Base-by-base conservation (phyloP, 1,140 invertebrate species). In the Dryas iulia region DNA sequence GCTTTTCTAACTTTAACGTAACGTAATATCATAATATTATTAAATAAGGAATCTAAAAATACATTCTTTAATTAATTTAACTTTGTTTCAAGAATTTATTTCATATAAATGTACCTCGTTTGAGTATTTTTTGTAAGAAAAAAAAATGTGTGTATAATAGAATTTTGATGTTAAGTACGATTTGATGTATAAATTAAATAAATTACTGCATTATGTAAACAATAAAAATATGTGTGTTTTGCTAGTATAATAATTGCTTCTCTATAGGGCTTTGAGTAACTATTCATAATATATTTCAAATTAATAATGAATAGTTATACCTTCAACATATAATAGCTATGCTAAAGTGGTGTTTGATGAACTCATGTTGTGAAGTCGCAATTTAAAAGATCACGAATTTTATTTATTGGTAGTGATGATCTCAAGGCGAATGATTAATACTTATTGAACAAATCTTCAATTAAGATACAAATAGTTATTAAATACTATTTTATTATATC, bases 331-430 rank as follows among this genome's bases (percentile, higher is more conserved):
- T 12, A n/a, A 4, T 31, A 26, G 57, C 57, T 21, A 18, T 54
- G 10, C n/a, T 61, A 24, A 8, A 52, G 26, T 62, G 21, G n/a
- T 30, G 18, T 39, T 47, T 21, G 39, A 47, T 47, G 39, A 47
- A 47, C 7, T 47, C 39, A 47, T 47, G 14, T 39, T 62, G 30
- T 58, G 68, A 67, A 59, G 61, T 65, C 35, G n/a, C 67, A 54
- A 67, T 67, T 60, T 47, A 60, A 62, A 69, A 61, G 66, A 59
- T 69, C 59, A 69, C 59, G 66, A 57, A 47, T 39, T 57, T 18
- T 35, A n/a, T 26, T 31, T 64, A 56, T 31, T 56, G 53, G 47
- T 28, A 21, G 25, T 69, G 76, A 77, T 78, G 78, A 81, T 77
- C 78, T 81, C 78, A 81, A 35, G 59, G 14, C 61, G 47, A 47